These are phyloP conservation scores for Melipona beecheii DNA, from an alignment of 2,888 invertebrate species.

Conservation along the genomic window DNA sequence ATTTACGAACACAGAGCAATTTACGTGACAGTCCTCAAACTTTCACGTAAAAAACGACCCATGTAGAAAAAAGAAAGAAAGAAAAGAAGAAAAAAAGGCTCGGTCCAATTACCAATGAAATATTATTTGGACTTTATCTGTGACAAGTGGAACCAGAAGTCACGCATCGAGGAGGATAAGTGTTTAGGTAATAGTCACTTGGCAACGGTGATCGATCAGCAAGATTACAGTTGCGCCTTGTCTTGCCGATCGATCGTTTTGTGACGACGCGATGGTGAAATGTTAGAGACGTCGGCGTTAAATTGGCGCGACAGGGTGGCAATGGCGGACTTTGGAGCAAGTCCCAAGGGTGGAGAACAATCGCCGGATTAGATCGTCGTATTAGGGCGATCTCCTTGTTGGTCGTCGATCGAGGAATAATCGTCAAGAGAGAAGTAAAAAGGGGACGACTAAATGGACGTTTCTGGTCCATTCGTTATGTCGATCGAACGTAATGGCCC, in stretches of 20 bases:
- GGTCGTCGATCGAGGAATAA: neutral
- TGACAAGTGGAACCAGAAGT: conserved; percentile 3
- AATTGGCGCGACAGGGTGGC: conserved; percentile 28
- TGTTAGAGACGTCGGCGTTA: conserved; percentile 18
- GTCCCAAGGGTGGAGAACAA: neutral
- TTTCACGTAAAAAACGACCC: neutral
- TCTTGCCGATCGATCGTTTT: conserved; percentile 56
- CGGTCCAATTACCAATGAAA: conserved; percentile 11
- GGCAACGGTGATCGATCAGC: conserved; percentile 72
- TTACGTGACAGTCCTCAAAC: neutral
- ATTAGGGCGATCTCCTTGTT: neutral
- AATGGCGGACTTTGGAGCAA: conserved; percentile 7
- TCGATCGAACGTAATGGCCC: conserved; percentile 2
- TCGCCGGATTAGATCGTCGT: conserved; percentile 1
- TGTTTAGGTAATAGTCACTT: conserved; percentile 75
- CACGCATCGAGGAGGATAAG: conserved; percentile 33
- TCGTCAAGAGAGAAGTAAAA: neutral
- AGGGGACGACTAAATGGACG: neutral
- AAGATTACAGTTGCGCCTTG: conserved; percentile 47
- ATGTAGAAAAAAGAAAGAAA: too few relatives aligned
- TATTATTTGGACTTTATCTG: conserved; percentile 20
- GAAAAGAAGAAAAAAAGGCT: neutral
- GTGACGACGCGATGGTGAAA: conserved; percentile 42
- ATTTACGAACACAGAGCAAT: neutral
- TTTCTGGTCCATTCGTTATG: conserved; percentile 5